phyloP scores from a whole-genome alignment of 2,797 vertebrate species.

The Pogonophryne albipinna region DNA sequence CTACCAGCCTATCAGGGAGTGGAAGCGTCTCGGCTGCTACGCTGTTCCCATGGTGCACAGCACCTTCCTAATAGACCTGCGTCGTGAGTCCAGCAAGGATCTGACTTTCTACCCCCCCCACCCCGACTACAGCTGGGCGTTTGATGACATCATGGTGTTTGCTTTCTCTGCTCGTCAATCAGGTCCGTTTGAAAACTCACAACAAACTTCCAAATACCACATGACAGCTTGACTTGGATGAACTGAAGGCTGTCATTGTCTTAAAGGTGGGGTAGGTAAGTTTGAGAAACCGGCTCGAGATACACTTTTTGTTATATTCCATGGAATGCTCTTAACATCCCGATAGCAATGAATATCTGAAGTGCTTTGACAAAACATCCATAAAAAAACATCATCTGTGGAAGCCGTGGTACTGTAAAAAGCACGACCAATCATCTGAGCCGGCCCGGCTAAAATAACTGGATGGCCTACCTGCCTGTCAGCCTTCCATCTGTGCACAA shows the following conservation, averaged over 20 bases:
- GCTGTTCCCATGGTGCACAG: constrained; percentile 97
- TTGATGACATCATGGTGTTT: constrained; percentile 98
- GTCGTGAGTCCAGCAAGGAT: constrained; percentile 87
- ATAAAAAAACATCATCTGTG: no score
- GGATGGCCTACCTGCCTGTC: no score
- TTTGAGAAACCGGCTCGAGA: no score
- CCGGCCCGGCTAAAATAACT: no score
- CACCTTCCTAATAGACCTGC: constrained; percentile 94
- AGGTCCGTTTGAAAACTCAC: constrained; percentile 81
- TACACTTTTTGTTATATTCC: no score
- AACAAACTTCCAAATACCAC: constrained; percentile 32
- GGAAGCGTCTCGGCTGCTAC: constrained; percentile 93
- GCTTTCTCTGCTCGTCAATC: constrained; percentile 95
- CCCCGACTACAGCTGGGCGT: constrained; percentile 96
- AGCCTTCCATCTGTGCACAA: no score
- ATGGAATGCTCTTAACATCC: no score
- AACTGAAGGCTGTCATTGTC: neutral
- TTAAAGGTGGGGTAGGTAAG: neutral
- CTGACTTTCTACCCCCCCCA: constrained; percentile 94
- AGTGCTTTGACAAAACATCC: no score
- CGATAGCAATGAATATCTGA: no score
- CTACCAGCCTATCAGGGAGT: constrained; percentile 95
- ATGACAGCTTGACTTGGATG: neutral
- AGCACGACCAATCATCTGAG: no score
- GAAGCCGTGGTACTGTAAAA: no score